Percentiles rank a stretch among this genome's conserved stretches.
Conservation (phyloP, 2,113 vertebrate species). For the Thunnus thynnus region DNA sequence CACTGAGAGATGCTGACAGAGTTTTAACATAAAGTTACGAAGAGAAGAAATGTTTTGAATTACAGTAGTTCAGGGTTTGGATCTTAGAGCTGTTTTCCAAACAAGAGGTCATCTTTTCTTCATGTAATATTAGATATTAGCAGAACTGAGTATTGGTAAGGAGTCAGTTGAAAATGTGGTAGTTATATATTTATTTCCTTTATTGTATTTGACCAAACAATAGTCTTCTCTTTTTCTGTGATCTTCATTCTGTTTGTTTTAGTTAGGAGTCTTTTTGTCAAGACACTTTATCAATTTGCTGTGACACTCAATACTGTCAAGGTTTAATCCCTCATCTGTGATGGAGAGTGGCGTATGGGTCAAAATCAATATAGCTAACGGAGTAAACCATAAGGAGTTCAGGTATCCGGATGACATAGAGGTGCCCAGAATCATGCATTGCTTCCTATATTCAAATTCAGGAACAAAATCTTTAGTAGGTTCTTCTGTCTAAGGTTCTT, state of each 20-base stretch:
- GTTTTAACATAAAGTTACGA: background rate
- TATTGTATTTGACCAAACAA: no score
- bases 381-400: background rate
- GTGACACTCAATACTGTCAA: background rate
- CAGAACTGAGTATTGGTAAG: background rate
- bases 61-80: constrained; percentile 3
- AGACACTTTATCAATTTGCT: background rate
- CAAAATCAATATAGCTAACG: constrained; percentile 24
- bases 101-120: background rate
- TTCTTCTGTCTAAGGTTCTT: no score
- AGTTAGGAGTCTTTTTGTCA: background rate
- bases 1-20: constrained; percentile 18
- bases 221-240: background rate
- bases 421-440: background rate
- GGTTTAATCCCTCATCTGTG: background rate
- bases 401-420: constrained; percentile 19
- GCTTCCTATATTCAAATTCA: background rate
- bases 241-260: no score
- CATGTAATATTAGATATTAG: no score
- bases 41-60: background rate
- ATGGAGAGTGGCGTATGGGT: constrained; percentile 20
- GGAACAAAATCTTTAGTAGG: background rate
- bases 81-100: background rate
- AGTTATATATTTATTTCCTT: background rate
- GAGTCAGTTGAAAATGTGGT: background rate